Evolutionary conservation across 2,888 invertebrate species (phyloP), one percentile per base, ranked within the genome.

Genomic region (Cheilosia vernalis): DNA sequence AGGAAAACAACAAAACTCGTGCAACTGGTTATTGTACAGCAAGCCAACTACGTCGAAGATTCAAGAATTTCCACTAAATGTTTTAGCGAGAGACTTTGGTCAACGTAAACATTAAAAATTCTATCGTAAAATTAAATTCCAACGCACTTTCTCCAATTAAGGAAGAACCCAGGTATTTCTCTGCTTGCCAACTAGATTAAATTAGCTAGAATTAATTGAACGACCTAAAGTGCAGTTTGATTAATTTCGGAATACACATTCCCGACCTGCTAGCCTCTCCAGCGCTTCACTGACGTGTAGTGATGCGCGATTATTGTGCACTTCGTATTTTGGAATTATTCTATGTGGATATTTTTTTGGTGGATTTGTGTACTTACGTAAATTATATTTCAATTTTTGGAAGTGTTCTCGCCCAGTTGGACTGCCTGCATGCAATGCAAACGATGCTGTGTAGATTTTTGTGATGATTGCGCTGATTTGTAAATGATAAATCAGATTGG

Each of bases 11-110:
- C 63, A 80, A 85, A 85, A 85, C 85, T 72, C 44, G 85, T 85
- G 85, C 85, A 85, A 85, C 85, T 85, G 85, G 85, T 85, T 85
- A 64, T 85, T 61, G 17, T 15, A 51, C 40, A 67, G 42, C n/a
- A 17, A 47, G 10, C 67, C 76, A 77, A 61, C 56, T 67, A 47
- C 44, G 64, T 58, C n/a, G 44, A 55, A 19, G 47, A 73, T 55
- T 60, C 4, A 58, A 56, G 19, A 67, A 19, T 70, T 55, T 60
- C 33, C 49, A 63, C 64, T 17, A 27, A 37, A 53, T 19, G 10
- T 27, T n/a, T 1, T 42, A 4, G 19, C 24, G 3, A 47, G 2
- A 15, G 17, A 21, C 24, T 33, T 30, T 33, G 19, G 5, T 1
- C 51, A 64, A 74, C 17, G 74, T 84, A 80, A 84, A 84, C 80